Conservation (phyloP, 1,140 invertebrate species). For the Mercenaria mercenaria region DNA sequence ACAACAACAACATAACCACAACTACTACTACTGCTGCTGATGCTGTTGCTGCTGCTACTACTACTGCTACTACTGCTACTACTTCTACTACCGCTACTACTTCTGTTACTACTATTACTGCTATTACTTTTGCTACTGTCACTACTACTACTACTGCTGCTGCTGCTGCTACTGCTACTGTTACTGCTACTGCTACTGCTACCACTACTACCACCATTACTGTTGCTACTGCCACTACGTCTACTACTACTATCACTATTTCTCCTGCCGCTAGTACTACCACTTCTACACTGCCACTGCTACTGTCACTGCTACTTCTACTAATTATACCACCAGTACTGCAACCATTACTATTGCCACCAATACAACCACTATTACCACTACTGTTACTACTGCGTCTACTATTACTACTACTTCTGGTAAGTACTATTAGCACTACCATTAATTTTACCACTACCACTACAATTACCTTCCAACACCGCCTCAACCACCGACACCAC, state of each 20-base stretch:
- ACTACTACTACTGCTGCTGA: too few species aligned
- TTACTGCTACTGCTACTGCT: conserved; percentile 9
- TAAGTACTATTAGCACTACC: too few species aligned
- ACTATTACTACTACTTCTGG: too few species aligned
- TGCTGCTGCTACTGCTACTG: background rate
- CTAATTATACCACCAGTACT: background rate
- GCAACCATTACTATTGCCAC: too few species aligned
- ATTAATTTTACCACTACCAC: too few species aligned
- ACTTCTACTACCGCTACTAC: background rate
- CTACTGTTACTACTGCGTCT: too few species aligned
- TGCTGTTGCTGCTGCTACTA: too few species aligned
- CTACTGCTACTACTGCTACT: background rate
- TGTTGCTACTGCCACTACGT: background rate
- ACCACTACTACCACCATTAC: background rate
- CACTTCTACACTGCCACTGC: background rate
- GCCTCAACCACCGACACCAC: too few species aligned
- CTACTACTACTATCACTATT: background rate
- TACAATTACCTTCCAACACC: too few species aligned
- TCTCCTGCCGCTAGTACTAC: background rate
- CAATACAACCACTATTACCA: too few species aligned
- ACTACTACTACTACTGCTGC: conserved; percentile 5
- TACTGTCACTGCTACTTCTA: background rate
- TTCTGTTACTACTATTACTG: too few species aligned
- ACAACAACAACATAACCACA: background rate
- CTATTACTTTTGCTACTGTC: background rate